Evolutionary conservation across 1,140 invertebrate species (phyloP), one percentile per base, ranked within the genome.

Genomic region (Popillia japonica): DNA sequence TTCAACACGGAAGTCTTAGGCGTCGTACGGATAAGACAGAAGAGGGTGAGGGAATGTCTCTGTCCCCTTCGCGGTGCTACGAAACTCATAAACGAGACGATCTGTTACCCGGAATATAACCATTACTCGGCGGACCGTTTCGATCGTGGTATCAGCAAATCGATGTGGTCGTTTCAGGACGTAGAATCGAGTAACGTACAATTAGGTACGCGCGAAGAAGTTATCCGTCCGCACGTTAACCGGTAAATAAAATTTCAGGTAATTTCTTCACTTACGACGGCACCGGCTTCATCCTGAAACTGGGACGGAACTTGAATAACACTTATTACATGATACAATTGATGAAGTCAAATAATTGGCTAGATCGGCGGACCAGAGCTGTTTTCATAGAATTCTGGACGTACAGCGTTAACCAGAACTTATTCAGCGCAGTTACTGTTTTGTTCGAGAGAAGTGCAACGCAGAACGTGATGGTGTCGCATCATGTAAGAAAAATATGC

Each of bases 361-460:
- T 78, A 8, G 61, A 75, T 27, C 20, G 14, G 23, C 22, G 27
- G 0, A 61, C 78, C 0, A 75, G 73, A 41, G 78, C 40, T 0
- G 41, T 75, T 22, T 41, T 64, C 27, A 64, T 78, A 20, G 78
- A 78, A 27, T 78, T 78, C 40, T 75, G 42, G 72, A 44, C 78
- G 6, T 78, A 78, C 44, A 78, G 75, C 34, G 72, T 48, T 0
- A 78, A 78, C 41, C 41, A 64, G 17, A 78, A 78, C 48, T 17
- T 78, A 7, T 78, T 78, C 41, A 44, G 34, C n/a, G 73, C 61
- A 14, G 34, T 78, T 68, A 64, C 22, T 0, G 4, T 78, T 10
- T 7, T 75, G 6, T 27, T 78, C 14, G 78, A 78, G 61, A 42
- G 22, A 40, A 78, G 77, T 40, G 68, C 77, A 6, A 68, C 77